Percentiles rank a stretch among this genome's conserved stretches.
These are phyloP conservation scores for Plecotus auritus DNA, from an alignment of 2,113 vertebrate genomes.

Conservation along the genomic window DNA sequence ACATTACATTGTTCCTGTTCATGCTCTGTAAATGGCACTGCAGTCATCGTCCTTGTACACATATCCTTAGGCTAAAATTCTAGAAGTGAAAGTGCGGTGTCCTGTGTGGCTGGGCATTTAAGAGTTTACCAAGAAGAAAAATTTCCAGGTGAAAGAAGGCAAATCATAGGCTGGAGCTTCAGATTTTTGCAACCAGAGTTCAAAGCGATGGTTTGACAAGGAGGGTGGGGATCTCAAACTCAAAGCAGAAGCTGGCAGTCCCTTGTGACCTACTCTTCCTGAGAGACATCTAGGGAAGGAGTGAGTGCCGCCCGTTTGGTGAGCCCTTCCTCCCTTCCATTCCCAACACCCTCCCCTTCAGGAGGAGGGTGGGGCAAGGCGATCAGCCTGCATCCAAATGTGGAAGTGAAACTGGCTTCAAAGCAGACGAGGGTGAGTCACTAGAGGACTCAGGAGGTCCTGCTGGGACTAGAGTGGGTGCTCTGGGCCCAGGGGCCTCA, in stretches of 20 bases:
- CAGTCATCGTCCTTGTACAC: neutral
- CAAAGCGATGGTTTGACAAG: neutral
- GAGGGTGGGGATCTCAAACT: neutral
- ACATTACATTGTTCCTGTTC: neutral
- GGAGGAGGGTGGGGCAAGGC: neutral
- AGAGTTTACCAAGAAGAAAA: neutral
- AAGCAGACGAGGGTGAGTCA: neutral
- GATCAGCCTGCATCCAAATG: neutral
- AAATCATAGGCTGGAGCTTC: neutral
- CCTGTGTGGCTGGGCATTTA: neutral
- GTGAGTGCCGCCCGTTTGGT: neutral
- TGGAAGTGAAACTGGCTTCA: conserved; percentile 24
- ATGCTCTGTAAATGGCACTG: neutral
- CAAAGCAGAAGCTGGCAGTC: neutral
- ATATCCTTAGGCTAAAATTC: neutral
- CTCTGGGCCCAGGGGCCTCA: too few relatives aligned
- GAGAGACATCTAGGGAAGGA: neutral
- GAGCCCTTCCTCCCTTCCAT: neutral
- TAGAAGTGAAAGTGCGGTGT: neutral
- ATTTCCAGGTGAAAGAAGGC: neutral
- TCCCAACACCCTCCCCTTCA: neutral
- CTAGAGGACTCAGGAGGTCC: neutral
- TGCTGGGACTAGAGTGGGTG: neutral
- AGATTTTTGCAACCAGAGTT: neutral
- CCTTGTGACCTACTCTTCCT: neutral